Conservation (phyloP, 2,797 vertebrate genomes). For the Lacerta bilineata region DNA sequence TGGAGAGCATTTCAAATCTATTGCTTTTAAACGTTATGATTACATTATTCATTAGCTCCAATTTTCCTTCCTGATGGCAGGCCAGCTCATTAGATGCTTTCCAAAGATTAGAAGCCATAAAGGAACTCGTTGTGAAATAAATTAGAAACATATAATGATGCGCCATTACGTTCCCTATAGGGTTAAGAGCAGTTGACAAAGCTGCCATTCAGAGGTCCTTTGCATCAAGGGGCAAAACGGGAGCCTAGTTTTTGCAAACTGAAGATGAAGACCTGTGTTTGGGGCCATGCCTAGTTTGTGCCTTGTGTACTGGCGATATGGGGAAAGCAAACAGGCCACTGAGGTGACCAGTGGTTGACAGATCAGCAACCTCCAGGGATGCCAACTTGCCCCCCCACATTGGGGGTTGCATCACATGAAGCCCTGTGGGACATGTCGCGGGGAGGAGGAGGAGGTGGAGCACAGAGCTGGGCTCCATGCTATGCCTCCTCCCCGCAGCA, state of each 20-base stretch:
- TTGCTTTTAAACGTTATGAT: conserved; percentile 5
- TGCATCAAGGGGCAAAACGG: background rate
- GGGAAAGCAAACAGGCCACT: too few relatives aligned
- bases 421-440: too few relatives aligned
- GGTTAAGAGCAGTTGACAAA: conserved; percentile 15
- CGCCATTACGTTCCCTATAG: background rate
- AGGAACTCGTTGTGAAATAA: conserved; percentile 13
- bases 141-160: background rate
- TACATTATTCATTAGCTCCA: conserved; percentile 30
- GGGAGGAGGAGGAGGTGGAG: too few relatives aligned
- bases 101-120: conserved; percentile 27
- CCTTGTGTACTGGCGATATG: too few relatives aligned
- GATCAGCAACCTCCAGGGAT: too few relatives aligned
- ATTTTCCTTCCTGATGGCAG: conserved; percentile 26
- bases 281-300: too few relatives aligned
- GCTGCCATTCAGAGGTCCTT: background rate
- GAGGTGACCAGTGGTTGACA: too few relatives aligned
- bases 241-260: background rate
- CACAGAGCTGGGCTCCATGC: too few relatives aligned
- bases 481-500: too few relatives aligned
- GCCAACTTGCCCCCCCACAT: too few relatives aligned
- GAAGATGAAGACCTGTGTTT: background rate
- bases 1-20: conserved; percentile 29
- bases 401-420: too few relatives aligned
- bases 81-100: background rate